Evolutionary conservation across 2,797 vertebrate species (phyloP).

Genomic region (Poecilia picta): DNA sequence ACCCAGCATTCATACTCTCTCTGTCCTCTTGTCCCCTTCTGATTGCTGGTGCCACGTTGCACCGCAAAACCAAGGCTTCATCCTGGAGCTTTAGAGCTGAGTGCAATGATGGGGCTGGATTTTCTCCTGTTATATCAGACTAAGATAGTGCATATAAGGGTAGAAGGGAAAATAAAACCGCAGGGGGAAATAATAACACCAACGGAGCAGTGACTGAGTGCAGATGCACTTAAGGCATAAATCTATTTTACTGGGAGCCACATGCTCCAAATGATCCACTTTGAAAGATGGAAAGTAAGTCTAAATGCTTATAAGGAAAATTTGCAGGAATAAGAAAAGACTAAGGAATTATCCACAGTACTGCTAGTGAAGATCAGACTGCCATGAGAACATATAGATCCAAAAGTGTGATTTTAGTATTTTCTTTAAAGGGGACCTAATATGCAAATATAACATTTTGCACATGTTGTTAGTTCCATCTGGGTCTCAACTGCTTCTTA

Average conservation of each 20-base stretch:
- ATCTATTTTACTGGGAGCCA: background rate
- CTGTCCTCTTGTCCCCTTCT: constrained; percentile 54
- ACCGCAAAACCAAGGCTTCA: constrained; percentile 45
- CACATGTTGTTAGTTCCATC: too few relatives aligned
- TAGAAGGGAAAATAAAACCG: background rate
- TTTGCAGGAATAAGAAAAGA: background rate
- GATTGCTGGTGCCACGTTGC: constrained; percentile 73
- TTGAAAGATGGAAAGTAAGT: background rate
- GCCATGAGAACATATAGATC: background rate
- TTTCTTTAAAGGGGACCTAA: too few relatives aligned
- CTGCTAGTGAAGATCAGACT: background rate
- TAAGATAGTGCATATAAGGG: background rate
- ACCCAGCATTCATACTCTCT: constrained; percentile 40
- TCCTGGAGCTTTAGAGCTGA: constrained; percentile 28
- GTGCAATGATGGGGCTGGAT: constrained; percentile 14
- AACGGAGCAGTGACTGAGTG: background rate
- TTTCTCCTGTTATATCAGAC: constrained; percentile 1
- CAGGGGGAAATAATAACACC: constrained; percentile 1
- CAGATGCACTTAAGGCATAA: constrained; percentile 3
- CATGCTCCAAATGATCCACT: background rate
- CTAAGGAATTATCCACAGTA: background rate
- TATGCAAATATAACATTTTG: too few relatives aligned
- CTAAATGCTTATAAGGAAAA: background rate
- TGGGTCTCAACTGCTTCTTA: too few relatives aligned
- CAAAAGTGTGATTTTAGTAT: too few relatives aligned